Conservation (phyloP, 2,797 vertebrate species). For the Tamandua tetradactyla region DNA sequence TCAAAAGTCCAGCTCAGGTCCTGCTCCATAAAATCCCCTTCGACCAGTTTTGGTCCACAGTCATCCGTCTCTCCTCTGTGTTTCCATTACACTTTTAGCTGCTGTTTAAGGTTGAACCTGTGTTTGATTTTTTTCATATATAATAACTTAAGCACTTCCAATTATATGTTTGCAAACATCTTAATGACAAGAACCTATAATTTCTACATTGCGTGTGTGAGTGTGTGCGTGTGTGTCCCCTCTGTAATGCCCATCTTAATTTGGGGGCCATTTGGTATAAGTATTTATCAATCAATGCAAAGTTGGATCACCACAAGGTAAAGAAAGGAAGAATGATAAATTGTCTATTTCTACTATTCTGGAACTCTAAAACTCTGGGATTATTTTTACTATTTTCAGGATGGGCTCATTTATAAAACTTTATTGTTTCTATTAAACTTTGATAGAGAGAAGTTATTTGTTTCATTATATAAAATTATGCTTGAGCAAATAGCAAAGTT, state of each 20-base stretch:
- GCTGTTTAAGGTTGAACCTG: not conserved
- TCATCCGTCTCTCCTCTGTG: not conserved
- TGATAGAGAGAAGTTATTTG: not conserved
- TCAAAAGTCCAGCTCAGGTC: not conserved
- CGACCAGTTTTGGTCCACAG: not conserved
- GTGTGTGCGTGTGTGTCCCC: too few species aligned
- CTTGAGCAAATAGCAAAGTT: not conserved
- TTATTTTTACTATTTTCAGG: not conserved
- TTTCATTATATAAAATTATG: not conserved
- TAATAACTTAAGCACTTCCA: not conserved
- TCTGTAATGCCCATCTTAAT: not conserved
- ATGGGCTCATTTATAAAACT: not conserved
- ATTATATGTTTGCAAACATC: not conserved
- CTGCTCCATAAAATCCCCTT: not conserved
- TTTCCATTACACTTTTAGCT: not conserved
- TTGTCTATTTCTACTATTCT: not conserved
- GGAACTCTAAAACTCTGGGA: not conserved
- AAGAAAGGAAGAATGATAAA: not conserved
- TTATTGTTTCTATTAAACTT: not conserved
- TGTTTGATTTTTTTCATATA: not conserved
- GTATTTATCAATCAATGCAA: not conserved
- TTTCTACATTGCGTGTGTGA: not conserved
- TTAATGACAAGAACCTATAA: not conserved
- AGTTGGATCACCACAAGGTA: not conserved
- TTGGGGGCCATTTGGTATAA: not conserved